Evolutionary conservation across 2,888 invertebrate genomes (phyloP).

Genomic region (Drosophila subquinaria): DNA sequence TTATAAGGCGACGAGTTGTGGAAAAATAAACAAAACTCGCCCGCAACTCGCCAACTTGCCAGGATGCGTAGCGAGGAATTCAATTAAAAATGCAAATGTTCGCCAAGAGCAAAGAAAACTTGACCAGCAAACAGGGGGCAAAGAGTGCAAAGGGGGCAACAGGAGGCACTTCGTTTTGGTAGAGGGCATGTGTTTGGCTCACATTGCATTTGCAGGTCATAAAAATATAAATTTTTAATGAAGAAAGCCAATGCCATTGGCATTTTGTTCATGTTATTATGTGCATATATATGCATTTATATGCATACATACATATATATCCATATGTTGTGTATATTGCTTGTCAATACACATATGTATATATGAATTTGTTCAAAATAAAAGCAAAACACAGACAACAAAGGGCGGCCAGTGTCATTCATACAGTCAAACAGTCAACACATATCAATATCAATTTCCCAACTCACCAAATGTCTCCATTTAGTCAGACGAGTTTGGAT

Average conservation of each 20-base stretch:
- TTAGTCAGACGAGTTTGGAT: neutral
- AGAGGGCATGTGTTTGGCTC: conserved; percentile 8
- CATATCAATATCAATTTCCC: conserved; percentile 20
- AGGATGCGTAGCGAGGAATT: conserved; percentile 53
- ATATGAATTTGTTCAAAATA: conserved; percentile 18
- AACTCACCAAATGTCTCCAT: neutral
- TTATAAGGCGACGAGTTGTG: conserved; percentile 7
- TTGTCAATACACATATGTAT: neutral
- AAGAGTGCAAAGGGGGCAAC: neutral
- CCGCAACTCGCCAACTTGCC: conserved; percentile 9
- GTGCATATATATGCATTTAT: conserved; percentile 28
- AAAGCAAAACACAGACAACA: conserved; percentile 32
- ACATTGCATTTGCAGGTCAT: conserved; percentile 53
- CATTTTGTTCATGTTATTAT: conserved; percentile 32
- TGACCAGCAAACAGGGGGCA: conserved; percentile 12
- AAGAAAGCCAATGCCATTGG: conserved; percentile 40
- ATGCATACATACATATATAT: conserved; percentile 7
- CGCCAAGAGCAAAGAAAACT: conserved; percentile 31
- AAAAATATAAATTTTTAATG: conserved; percentile 56
- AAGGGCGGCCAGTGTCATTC: conserved; percentile 33
- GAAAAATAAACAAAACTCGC: conserved; percentile 47
- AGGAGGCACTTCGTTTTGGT: conserved; percentile 4
- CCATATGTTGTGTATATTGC: conserved; percentile 4
- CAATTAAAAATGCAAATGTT: conserved; percentile 69
- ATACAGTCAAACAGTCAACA: conserved; percentile 7